Evolutionary conservation across 2,113 vertebrate genomes (phyloP).

Genomic region (Argyrosomus japonicus): DNA sequence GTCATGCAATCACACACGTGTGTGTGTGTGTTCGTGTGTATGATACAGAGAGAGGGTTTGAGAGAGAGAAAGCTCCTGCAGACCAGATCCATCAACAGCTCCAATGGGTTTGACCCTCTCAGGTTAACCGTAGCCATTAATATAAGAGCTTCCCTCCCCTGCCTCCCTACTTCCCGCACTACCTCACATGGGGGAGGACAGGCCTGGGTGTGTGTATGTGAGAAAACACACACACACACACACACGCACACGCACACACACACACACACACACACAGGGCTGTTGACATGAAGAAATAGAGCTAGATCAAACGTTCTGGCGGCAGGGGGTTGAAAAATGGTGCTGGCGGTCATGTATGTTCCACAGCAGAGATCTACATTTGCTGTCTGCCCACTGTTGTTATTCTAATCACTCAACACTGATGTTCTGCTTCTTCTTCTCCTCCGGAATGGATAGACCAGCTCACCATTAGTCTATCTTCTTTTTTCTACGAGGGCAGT

Average conservation of each 20-base stretch:
- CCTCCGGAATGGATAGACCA: slow-evolving; percentile 19
- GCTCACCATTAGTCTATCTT: slow-evolving; percentile 11
- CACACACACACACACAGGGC: slow-evolving; percentile 40
- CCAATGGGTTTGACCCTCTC: slow-evolving; percentile 98
- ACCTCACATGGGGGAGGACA: slow-evolving; percentile 70
- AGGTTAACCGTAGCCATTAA: slow-evolving; percentile 96
- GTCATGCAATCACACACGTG: background rate
- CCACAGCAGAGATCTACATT: slow-evolving; percentile 54
- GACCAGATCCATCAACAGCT: slow-evolving; percentile 95
- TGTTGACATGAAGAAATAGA: slow-evolving; percentile 55
- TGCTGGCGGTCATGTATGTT: slow-evolving; percentile 59
- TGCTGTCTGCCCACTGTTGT: slow-evolving; percentile 64
- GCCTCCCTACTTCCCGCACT: slow-evolving; percentile 65
- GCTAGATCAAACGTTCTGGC: slow-evolving; percentile 62
- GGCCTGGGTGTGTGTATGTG: slow-evolving; percentile 30
- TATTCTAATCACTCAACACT: slow-evolving; percentile 68
- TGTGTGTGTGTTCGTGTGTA: slow-evolving; percentile 8
- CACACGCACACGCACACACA: slow-evolving; percentile 30
- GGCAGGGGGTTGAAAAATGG: slow-evolving; percentile 56
- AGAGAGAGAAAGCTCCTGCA: slow-evolving; percentile 81
- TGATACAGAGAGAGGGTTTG: slow-evolving; percentile 73
- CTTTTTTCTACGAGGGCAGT: background rate
- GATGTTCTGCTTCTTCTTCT: slow-evolving; percentile 64
- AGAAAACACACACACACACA: background rate
- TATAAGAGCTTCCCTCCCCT: slow-evolving; percentile 87